Conservation (phyloP, 2,113 vertebrate species). For the Pagrus major region DNA sequence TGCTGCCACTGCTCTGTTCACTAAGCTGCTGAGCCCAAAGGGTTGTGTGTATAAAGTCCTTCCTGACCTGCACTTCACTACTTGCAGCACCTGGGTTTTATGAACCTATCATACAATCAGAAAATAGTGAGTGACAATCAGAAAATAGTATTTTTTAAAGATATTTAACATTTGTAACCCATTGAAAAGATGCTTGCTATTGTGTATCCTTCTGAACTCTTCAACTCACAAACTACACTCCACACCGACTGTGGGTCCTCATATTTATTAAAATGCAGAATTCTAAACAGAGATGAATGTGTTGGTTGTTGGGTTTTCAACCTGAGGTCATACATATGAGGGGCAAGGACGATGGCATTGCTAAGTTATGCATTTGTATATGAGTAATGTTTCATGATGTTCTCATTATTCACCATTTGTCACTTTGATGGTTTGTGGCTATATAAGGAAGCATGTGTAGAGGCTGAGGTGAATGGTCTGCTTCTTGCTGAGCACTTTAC, state of each 20-base stretch:
- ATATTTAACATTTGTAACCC: neutral
- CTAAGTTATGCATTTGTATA: slow-evolving; percentile 7
- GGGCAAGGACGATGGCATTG: neutral
- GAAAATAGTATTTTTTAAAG: neutral
- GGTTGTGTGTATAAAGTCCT: neutral
- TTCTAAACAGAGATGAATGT: neutral
- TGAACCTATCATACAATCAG: neutral
- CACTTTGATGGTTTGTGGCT: slow-evolving; percentile 3
- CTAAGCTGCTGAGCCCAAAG: neutral
- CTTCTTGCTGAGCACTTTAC: neutral
- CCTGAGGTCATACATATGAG: neutral
- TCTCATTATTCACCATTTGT: slow-evolving; percentile 22
- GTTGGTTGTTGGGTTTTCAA: neutral
- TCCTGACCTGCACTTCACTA: neutral
- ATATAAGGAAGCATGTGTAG: slow-evolving; percentile 23
- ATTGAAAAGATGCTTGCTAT: neutral
- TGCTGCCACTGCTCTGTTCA: neutral
- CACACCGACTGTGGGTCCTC: neutral
- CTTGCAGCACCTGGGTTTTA: neutral
- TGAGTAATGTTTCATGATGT: slow-evolving; percentile 19
- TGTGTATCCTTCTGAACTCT: neutral
- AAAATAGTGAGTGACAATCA: neutral
- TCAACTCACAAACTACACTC: neutral
- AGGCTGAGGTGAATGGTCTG: neutral
- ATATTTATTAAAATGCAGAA: neutral